Conservation (phyloP, 2,113 vertebrate species). For the Tringa solitaria region DNA sequence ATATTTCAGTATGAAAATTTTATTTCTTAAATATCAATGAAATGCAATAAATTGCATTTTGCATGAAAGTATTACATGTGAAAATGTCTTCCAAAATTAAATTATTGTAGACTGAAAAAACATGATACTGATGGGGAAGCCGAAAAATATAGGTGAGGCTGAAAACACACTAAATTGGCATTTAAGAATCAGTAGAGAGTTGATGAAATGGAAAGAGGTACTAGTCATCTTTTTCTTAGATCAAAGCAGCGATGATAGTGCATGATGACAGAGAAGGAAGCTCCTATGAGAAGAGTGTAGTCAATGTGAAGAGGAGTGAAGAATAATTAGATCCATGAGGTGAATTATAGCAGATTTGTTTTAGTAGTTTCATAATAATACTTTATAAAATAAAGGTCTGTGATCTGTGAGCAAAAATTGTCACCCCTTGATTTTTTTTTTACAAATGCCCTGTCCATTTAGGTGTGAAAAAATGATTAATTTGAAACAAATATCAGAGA, state of each 20-base stretch:
- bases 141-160: background rate
- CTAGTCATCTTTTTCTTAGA: background rate
- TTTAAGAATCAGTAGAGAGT: background rate
- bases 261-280: background rate
- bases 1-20: background rate
- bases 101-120: background rate
- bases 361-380: background rate
- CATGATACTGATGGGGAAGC: background rate
- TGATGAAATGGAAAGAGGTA: background rate
- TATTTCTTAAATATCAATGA: background rate
- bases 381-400: background rate
- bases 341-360: background rate
- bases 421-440: background rate
- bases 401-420: background rate
- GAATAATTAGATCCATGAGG: background rate
- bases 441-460: background rate
- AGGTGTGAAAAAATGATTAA: background rate
- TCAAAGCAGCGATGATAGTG: background rate
- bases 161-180: background rate
- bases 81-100: background rate
- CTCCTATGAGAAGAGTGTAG: background rate
- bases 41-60: background rate
- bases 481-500: background rate
- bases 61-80: background rate
- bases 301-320: background rate